phyloP scores from a whole-genome alignment of 1,140 invertebrate species.

The Dendrolimus kikuchii region DNA sequence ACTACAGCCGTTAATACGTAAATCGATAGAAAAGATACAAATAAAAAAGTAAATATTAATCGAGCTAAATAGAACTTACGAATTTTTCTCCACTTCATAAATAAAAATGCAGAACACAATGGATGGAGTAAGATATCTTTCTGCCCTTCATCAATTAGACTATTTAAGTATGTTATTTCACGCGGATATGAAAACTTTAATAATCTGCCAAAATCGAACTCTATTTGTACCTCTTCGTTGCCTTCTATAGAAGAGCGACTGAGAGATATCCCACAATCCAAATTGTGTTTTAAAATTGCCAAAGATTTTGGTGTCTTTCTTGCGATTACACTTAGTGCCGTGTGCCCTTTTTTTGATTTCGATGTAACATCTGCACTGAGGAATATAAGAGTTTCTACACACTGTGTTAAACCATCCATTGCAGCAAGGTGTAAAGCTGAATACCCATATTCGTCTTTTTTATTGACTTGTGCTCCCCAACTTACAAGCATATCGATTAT shows the following conservation, averaged over 20 bases:
- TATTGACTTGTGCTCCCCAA: conserved; percentile 71
- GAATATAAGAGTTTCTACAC: conserved; percentile 76
- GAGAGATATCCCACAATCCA: conserved; percentile 74
- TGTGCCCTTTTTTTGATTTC: conserved; percentile 74
- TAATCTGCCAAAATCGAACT: conserved; percentile 73
- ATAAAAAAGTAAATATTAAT: conserved; percentile 75
- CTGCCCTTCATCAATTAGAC: conserved; percentile 74
- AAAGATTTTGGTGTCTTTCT: conserved; percentile 75
- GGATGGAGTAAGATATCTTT: conserved; percentile 77
- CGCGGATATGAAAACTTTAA: conserved; percentile 74
- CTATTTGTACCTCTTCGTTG: conserved; percentile 75
- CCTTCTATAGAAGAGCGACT: conserved; percentile 65
- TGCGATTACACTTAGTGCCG: conserved; percentile 75
- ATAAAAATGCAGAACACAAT: conserved; percentile 75
- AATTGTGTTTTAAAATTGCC: conserved; percentile 70
- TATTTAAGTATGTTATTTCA: conserved; percentile 76
- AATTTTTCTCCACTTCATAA: conserved; percentile 79
- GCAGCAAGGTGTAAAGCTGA: conserved; percentile 80
- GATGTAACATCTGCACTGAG: conserved; percentile 78
- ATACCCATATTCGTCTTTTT: conserved; percentile 78
- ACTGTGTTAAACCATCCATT: conserved; percentile 75
- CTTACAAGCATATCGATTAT: conserved; percentile 73
- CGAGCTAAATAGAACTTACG: conserved; percentile 76
- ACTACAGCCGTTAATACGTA: conserved; percentile 74
- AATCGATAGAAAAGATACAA: conserved; percentile 74